Conservation (phyloP, 2,113 vertebrate species). For the Nannobrachium achirus region DNA sequence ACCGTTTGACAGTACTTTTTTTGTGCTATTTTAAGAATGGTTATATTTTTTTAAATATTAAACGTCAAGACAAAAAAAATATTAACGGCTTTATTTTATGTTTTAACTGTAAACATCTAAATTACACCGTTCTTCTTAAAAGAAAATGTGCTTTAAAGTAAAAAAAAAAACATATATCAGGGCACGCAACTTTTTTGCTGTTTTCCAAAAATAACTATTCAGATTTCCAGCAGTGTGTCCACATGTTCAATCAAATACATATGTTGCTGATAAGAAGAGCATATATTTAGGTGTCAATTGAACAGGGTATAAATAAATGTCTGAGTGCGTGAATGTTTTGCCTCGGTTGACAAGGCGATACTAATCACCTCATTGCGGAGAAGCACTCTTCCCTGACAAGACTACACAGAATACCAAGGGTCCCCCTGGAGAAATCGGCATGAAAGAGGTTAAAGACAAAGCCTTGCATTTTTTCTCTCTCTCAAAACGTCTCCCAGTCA, state of each 20-base stretch:
- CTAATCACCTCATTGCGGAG: conserved; percentile 76
- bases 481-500: conserved; percentile 92
- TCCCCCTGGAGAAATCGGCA: conserved; percentile 89
- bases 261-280: conserved; percentile 15
- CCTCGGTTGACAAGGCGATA: conserved; percentile 73
- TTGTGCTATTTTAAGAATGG: neutral
- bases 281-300: conserved; percentile 33
- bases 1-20: neutral
- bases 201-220: neutral
- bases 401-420: conserved; percentile 65
- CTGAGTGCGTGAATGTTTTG: conserved; percentile 57
- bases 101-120: neutral
- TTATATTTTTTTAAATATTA: too few species aligned
- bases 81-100: neutral
- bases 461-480: conserved; percentile 81
- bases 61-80: neutral
- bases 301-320: conserved; percentile 45
- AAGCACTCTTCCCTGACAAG: conserved; percentile 74
- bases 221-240: conserved; percentile 1
- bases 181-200: neutral
- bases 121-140: neutral
- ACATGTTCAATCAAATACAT: conserved; percentile 15
- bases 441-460: conserved; percentile 96
- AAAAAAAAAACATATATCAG: neutral
- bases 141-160: neutral